phyloP scores from a whole-genome alignment of 2,113 vertebrate species.

The Malurus elegans region DNA sequence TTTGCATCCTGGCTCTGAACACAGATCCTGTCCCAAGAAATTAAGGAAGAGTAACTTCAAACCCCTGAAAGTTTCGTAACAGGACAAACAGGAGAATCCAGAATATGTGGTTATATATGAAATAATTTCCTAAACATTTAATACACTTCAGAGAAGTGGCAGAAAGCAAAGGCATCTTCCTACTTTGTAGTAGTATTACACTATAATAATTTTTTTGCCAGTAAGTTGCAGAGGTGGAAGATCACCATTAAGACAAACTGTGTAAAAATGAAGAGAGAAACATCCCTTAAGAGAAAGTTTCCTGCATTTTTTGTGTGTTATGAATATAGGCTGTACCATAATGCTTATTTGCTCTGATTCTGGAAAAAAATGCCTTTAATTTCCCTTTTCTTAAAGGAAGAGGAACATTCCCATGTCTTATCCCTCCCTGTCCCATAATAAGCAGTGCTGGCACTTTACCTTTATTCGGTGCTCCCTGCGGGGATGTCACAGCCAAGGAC shows the following conservation, averaged over 20 bases:
- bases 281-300: not conserved
- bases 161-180: not conserved
- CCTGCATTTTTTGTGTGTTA: not conserved
- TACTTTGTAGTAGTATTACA: not conserved
- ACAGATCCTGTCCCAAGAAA: not conserved
- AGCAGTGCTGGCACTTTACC: constrained; percentile 61
- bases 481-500: constrained; percentile 66
- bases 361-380: not conserved
- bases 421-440: not conserved
- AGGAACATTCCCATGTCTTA: not conserved
- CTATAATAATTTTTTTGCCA: not conserved
- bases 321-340: not conserved
- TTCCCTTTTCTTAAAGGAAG: not conserved
- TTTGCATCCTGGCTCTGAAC: not conserved
- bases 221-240: not conserved
- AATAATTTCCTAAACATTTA: not conserved
- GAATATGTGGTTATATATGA: not conserved
- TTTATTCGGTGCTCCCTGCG: constrained; percentile 10
- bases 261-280: not conserved
- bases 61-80: not conserved
- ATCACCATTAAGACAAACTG: not conserved
- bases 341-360: not conserved
- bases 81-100: not conserved
- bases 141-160: not conserved
- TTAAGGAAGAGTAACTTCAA: not conserved